Base-by-base conservation (phyloP, 2,888 invertebrate species). In the Ditula angustiorana region DNA sequence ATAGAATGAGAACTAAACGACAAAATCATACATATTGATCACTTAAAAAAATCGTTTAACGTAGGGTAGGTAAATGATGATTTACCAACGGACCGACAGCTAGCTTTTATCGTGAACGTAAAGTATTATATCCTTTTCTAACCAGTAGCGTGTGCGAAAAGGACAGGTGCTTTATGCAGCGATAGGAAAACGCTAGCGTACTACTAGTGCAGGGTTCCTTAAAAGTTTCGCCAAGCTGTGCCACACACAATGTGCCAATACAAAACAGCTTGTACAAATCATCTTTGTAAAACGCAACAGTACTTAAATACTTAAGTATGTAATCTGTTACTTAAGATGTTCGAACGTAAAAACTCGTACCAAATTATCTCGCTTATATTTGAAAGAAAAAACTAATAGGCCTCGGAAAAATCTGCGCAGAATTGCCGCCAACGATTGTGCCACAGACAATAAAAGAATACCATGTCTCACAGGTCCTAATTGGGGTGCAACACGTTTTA, bases 381-480 rank as follows among this genome's bases (percentile, higher is more conserved):
- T 16, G 10, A 41, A 41, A 5, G 13, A 37, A 41, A 41, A 41
- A 8, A 19, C 10, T 19, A 37, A 13, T 37, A 10, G 0, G 35
- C 11, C n/a, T 33, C 23, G 52, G 63, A 63, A 63, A 58, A 63
- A n/a, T n/a, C n/a, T n/a, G n/a, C n/a, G 57, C 3, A 33, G 46
- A 23, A 23, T n/a, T 19, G 16, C 16, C 35, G 8, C 55, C 30
- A 5, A 30, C 62, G 28, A 58, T 63, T 63, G 63, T 52, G 57
- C 50, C 57, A 63, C 41, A 44, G 19, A 52, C 44, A 63, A 61
- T 61, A 61, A 58, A 63, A 63, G 63, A 63, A 63, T 63, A 64
- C 59, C 37, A 64, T 46, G 58, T 64, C 63, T 64, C 63, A 63
- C 63, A 64, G 53, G 35, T 64, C 53, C 64, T 53, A 59, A 59